Evolutionary conservation across 1,140 invertebrate species (phyloP).

Genomic region (Trichonephila clavipes): DNA sequence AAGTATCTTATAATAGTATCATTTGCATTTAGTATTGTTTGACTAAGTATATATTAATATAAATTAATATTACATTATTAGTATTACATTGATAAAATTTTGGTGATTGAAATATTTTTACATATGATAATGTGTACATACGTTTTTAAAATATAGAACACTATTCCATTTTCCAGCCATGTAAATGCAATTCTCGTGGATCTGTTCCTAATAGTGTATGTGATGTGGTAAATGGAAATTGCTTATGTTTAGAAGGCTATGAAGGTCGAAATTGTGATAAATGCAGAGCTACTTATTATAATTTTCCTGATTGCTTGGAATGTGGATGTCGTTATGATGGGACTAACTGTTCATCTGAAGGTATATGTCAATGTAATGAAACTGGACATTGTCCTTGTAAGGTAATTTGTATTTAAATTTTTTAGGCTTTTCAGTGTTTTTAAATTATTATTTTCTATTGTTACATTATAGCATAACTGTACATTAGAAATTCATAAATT

Average conservation of each 20-base stretch:
- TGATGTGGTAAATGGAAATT: slow-evolving; percentile 88
- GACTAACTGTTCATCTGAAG: slow-evolving; percentile 84
- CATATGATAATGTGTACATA: not conserved
- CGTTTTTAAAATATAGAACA: not conserved
- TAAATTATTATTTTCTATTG: too few species aligned
- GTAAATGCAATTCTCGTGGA: slow-evolving; percentile 89
- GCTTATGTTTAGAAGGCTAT: slow-evolving; percentile 90
- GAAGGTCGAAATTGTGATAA: slow-evolving; percentile 89
- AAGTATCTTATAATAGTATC: too few species aligned
- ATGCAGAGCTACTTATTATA: slow-evolving; percentile 91
- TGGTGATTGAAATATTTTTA: not conserved
- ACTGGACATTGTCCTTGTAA: slow-evolving; percentile 93
- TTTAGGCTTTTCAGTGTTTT: not conserved
- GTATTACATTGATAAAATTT: not conserved
- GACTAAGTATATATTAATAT: too few species aligned
- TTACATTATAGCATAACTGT: too few species aligned
- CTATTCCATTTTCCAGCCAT: slow-evolving; percentile 82
- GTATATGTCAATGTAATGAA: slow-evolving; percentile 85
- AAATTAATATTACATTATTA: too few species aligned
- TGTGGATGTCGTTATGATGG: slow-evolving; percentile 90
- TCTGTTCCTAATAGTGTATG: slow-evolving; percentile 86
- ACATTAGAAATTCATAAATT: too few species aligned
- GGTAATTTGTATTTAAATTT: slow-evolving; percentile 80
- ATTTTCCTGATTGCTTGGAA: slow-evolving; percentile 92
- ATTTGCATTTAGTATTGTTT: too few species aligned